Base-by-base conservation (phyloP, 2,797 vertebrate genomes). In the Gallinago nigripennis region DNA sequence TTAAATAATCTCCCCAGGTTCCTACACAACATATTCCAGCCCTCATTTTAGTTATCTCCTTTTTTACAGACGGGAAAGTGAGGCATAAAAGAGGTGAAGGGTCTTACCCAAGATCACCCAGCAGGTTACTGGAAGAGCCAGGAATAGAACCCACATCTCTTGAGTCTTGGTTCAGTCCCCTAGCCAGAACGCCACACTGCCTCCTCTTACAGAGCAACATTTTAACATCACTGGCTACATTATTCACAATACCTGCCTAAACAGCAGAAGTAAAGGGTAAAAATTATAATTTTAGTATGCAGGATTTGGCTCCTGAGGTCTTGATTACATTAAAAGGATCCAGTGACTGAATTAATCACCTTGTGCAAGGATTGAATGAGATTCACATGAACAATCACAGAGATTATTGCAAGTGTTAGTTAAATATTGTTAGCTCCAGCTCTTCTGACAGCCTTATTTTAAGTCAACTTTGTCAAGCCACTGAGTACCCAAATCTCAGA, bases 211-310 rank as follows among this genome's bases (percentile, higher is more conserved):
- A 94, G 91, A 97, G 86, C 90, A 95, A 92, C 31, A 90, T 95
- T 96, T 95, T 96, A 95, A 94, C 81, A 96, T 35, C 95, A 94
- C 66, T 95, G 82, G 90, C 95, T 94, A 96, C 45, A 92, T 95
- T 96, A 94, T 95, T 95, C 95, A 94, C 90, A 96, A 96, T 92
- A 95, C 90, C 95, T 96, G 95, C 91, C 91, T 95, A 84, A 95
- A 96, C 94, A 94, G 94, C 87, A 96, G 95, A 96, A 97, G 95
- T 96, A 97, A 95, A 96, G 95, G 94, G 93, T 78, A 95, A 94
- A 95, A 95, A 94, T 90, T 90, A 90, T 93, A 75, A 92, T 90
- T 95, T 92, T 93, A 95, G 92, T 90, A 96, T 82, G 84, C 23
- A 89, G 88, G 83, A 93, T 71, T 94, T 90, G 78, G 65, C 75